These are phyloP conservation scores for Mus spicilegus DNA, from an alignment of 2,113 vertebrate species.

Conservation along the genomic window DNA sequence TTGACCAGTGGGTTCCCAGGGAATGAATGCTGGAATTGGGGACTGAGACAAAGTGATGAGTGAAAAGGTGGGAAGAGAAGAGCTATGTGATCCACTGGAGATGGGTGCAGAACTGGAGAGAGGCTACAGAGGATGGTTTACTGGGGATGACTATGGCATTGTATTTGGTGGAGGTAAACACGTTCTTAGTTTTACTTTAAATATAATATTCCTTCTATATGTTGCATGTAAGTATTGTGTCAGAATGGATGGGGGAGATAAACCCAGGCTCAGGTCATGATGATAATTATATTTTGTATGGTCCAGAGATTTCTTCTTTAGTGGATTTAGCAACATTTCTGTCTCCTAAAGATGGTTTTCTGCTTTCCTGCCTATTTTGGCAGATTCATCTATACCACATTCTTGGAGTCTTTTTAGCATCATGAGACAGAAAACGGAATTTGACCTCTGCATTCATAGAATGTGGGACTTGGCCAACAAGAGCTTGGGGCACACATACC, in stretches of 20 bases:
- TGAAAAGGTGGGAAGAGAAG: not conserved
- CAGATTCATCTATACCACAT: not conserved
- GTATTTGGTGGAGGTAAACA: not conserved
- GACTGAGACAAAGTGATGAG: not conserved
- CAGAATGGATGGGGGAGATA: not conserved
- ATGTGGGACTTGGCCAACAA: not conserved
- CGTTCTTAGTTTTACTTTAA: not conserved
- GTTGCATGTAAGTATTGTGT: not conserved
- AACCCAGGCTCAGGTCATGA: not conserved
- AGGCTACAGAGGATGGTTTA: not conserved
- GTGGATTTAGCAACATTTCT: not conserved
- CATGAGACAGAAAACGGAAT: not conserved
- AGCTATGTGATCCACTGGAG: not conserved
- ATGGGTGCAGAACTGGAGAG: not conserved
- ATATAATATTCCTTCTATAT: not conserved
- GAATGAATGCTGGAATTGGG: not conserved
- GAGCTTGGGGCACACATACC: not conserved
- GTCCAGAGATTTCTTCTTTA: not conserved
- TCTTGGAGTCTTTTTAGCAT: not conserved
- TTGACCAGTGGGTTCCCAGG: not conserved
- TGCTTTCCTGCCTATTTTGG: not conserved
- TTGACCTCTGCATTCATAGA: not conserved
- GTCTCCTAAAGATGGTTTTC: not conserved
- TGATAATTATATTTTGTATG: not conserved
- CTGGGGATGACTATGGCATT: not conserved